Conservation (phyloP, 2,113 vertebrate genomes). For the Heterocephalus glaber region DNA sequence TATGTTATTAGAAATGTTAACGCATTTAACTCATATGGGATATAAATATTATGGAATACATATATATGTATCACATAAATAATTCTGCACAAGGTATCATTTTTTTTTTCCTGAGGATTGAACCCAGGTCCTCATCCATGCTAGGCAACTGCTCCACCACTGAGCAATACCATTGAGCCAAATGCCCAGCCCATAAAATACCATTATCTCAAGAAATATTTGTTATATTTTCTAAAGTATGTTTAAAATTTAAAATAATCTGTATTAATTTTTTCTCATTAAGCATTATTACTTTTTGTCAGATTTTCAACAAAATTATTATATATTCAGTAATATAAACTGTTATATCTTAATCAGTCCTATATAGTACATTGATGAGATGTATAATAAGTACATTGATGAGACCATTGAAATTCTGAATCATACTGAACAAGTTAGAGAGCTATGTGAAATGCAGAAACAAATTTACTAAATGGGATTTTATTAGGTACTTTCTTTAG, state of each 20-base stretch:
- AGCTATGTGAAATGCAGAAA: constrained; percentile 40
- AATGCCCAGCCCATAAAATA: background rate
- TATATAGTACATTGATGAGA: background rate
- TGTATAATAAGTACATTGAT: background rate
- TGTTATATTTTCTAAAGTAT: background rate
- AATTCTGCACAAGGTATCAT: background rate
- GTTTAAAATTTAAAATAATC: constrained; percentile 12
- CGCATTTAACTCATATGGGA: background rate
- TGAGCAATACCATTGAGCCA: background rate
- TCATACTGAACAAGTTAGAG: background rate
- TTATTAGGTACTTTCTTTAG: background rate
- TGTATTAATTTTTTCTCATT: background rate
- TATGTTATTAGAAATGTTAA: background rate
- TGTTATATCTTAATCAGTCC: background rate
- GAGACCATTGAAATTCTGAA: constrained; percentile 15
- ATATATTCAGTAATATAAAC: background rate
- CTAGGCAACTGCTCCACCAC: background rate
- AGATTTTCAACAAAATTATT: background rate
- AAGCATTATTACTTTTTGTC: background rate
- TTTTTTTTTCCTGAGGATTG: background rate
- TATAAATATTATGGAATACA: background rate
- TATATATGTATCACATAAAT: background rate
- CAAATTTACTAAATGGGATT: background rate
- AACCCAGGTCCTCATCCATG: background rate
- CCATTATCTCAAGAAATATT: background rate